Base-by-base conservation (phyloP, 2,888 invertebrate species). In the Sycophila texana region DNA sequence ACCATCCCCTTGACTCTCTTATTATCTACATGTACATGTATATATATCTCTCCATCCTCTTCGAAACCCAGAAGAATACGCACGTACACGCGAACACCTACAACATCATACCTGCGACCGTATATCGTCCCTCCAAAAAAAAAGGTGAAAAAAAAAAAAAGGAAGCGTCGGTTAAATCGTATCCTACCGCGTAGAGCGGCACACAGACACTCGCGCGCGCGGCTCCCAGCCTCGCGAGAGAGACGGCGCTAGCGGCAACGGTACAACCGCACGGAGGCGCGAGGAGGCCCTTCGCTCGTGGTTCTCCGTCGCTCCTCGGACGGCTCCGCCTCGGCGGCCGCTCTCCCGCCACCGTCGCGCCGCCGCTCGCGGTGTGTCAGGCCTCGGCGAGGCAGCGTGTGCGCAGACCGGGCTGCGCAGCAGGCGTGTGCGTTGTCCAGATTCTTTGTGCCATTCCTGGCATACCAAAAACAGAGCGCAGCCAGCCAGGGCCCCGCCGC, bases 401-500 rank as follows among this genome's bases (percentile, higher is more conserved):
- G 95, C 95, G 95, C 95, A 94, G 93, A 93, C 93, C 89, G 93
- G 93, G 93, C 92, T 95, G 95, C 95, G 95, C 95, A 93, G 93
- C 94, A 93, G 94, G 92, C 93, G 94, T 94, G 93, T 95, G 96
- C 96, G 96, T 96, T 96, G 96, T 96, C 95, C 94, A 94, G 96
- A 96, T 96, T 97, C 96, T 96, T 96, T 96, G 96, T 96, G 96
- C 95, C 96, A 97, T 97, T 96, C 96, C 95, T 95, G 94, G 95
- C 96, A 97, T 97, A 96, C 96, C 96, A 96, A 92, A 92, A 92
- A 92, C 92, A 91, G 91, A 91, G 91, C 90, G 89, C 88, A 66
- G 71, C 65, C 53, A 53, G 55, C 53, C 57, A 57, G 39, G n/a
- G 22, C 26, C 67, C 53, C 49, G 57, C 66, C 66, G 74, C 74